A percentile compares a stretch with the other conserved stretches of the same genome.
These are phyloP conservation scores for Heterodera carotae DNA, from an alignment of 1,140 invertebrate genomes.

Conservation along the genomic window DNA sequence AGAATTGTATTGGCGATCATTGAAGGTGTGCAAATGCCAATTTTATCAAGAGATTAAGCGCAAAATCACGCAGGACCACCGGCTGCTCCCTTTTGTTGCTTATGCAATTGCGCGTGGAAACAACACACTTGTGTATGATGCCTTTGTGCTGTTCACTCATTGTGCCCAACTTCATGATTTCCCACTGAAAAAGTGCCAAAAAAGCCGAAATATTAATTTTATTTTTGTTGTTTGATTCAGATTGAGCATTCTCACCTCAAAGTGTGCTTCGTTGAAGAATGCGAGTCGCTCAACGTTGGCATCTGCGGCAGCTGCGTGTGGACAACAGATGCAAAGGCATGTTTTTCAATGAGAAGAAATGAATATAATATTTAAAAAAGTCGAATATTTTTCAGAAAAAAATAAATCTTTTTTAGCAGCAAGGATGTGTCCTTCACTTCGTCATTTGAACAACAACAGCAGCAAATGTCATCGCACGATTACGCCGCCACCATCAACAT, in stretches of 20 bases:
- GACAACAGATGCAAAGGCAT: conserved; percentile 11
- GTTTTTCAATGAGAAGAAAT: too few species aligned
- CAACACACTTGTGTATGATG: conserved; percentile 37
- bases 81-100: conserved; percentile 48
- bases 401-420: background rate
- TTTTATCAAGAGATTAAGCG: background rate
- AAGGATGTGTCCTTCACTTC: background rate
- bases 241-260: background rate
- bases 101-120: conserved; percentile 41
- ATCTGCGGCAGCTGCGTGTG: background rate
- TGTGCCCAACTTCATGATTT: conserved; percentile 52
- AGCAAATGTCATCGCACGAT: background rate
- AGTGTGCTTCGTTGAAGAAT: conserved; percentile 1
- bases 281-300: background rate
- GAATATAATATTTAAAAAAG: too few species aligned
- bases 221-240: background rate
- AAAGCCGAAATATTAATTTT: too few species aligned
- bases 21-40: conserved; percentile 30
- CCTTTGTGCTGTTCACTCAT: conserved; percentile 46
- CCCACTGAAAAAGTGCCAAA: conserved; percentile 25
- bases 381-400: too few species aligned
- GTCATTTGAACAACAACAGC: background rate
- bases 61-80: conserved; percentile 46
- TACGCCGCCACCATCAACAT: background rate
- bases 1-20: conserved; percentile 47